phyloP scores from a whole-genome alignment of 2,113 vertebrate genomes.

The Guaruba guarouba region DNA sequence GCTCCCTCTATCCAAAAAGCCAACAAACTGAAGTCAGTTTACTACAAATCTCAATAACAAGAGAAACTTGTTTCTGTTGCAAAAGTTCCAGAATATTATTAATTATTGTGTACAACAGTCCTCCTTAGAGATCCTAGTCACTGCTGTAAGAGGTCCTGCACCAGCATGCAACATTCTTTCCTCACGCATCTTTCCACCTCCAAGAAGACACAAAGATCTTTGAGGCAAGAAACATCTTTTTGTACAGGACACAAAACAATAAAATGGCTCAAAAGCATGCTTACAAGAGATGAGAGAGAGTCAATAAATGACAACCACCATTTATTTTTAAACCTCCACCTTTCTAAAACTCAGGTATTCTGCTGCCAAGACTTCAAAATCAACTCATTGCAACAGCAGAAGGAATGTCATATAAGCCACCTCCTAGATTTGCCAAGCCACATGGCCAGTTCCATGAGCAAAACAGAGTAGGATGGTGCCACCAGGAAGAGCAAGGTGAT shows the following conservation, averaged over 20 bases:
- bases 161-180: neutral
- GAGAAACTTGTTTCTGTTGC: neutral
- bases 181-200: neutral
- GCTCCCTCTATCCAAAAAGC: neutral
- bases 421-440: neutral
- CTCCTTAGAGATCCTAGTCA: neutral
- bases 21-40: neutral
- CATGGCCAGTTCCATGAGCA: neutral
- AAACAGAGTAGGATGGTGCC: fast-evolving
- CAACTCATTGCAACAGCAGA: neutral
- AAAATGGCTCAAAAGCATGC: neutral
- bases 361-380: neutral
- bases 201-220: neutral
- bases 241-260: neutral
- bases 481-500: neutral
- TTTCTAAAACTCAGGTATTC: neutral
- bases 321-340: neutral
- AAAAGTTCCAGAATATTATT: neutral
- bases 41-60: neutral
- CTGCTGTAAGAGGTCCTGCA: neutral
- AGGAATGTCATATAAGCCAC: neutral
- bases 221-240: neutral
- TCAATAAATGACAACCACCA: neutral
- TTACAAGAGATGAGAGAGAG: neutral
- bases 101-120: neutral